These are phyloP conservation scores for Zosterops hypoxanthus DNA, from an alignment of 2,113 vertebrate genomes.

Conservation along the genomic window DNA sequence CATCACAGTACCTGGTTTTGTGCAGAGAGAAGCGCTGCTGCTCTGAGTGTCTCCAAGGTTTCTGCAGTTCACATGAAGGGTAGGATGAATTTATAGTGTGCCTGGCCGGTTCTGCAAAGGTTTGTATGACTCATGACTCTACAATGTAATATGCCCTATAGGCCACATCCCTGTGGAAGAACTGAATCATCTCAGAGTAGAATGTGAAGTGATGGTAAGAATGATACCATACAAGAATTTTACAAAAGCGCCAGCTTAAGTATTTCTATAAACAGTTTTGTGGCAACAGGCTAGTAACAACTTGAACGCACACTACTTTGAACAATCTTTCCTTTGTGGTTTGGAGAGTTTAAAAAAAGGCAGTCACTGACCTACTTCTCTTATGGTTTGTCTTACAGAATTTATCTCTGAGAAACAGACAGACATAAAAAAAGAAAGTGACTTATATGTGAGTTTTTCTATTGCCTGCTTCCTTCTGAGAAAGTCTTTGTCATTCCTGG, in stretches of 20 bases:
- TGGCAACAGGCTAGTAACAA: constrained; percentile 12
- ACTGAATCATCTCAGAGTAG: constrained; percentile 47
- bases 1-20: constrained; percentile 42
- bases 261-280: constrained; percentile 9
- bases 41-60: not conserved
- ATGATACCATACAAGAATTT: constrained; percentile 8
- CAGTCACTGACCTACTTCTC: not conserved
- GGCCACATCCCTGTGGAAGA: constrained; percentile 41
- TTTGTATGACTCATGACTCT: constrained; percentile 43
- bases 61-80: not conserved
- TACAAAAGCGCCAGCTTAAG: not conserved
- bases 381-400: not conserved
- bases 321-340: not conserved
- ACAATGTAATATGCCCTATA: not conserved
- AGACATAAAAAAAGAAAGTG: not conserved
- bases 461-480: not conserved
- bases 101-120: constrained; percentile 6
- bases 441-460: not conserved
- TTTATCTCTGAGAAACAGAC: not conserved
- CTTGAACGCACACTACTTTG: not conserved
- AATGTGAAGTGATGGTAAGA: constrained; percentile 24
- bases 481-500: not conserved
- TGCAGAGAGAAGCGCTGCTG: not conserved
- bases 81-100: constrained; percentile 55
- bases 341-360: not conserved